Base-by-base conservation (phyloP, 2,113 vertebrate species). In the Hippocampus mohnikei region DNA sequence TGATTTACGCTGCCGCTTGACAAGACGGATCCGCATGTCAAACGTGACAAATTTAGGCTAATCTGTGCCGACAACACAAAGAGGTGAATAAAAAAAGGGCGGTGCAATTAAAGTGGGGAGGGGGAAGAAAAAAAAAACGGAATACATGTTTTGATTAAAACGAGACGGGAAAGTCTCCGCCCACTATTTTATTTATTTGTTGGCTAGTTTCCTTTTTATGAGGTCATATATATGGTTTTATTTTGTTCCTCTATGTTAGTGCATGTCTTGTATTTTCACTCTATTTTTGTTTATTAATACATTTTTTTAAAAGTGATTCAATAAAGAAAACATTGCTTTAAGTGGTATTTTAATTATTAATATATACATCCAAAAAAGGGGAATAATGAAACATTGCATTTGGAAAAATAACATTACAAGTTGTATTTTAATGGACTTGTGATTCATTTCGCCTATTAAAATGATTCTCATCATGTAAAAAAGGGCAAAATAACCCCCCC, bases 1-100 rank as follows among this genome's bases (percentile, higher is more conserved):
- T 91, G 90, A 91, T 91, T 91, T 89, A 90, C 83, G 88, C 76
- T 58, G 78, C 71, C 53, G 42, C 79, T 84, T 74, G 83, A 85
- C 86, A 88, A 80, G 86, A 83, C 71, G 80, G 82, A 88, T 86
- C 40, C 68, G 77, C 75, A 78, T 88, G 88, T 88, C 86, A 88
- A 90, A 86, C 89, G 85, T 21, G 55, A 29, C 53, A 64, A 56
- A 55, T 70, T 84, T 76, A 91, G 90, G 88, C 84, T 89, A 86
- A 90, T 83, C 13, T 20, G 27, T 6, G 20, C 60, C 53, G n/a
- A 69, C 60, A 66, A 73, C 60, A 56, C 1, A 48, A 42, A 66
- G 7, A 13, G 64, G 40, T 15, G 23, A 25, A 13, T 5, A 11
- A 40, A 40, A 21, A 60, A 61, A 61, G 37, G 60, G 18, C 3